Evolutionary conservation across 2,888 invertebrate genomes (phyloP).

Genomic region (Yponomeuta malinellus): DNA sequence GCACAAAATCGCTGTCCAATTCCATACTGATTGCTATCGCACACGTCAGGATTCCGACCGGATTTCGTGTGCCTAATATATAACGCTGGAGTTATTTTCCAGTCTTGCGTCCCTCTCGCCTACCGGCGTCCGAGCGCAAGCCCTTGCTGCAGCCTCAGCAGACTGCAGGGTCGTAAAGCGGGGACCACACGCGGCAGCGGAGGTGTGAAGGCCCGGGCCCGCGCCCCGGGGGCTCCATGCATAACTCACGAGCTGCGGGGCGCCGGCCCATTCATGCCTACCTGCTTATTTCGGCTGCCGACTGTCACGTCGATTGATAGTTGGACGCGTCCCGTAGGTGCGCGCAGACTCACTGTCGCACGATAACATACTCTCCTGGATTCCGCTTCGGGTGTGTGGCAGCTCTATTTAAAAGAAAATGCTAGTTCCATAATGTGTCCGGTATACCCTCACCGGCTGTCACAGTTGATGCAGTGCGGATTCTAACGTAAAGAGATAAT

Average conservation of each 20-base stretch:
- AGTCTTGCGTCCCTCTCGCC: neutral
- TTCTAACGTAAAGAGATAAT: no score
- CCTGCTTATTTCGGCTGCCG: slow-evolving; percentile 33
- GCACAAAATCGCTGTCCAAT: no score
- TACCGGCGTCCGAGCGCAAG: slow-evolving; percentile 1
- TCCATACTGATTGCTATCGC: no score
- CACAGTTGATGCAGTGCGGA: no score
- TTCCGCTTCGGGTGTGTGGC: no score
- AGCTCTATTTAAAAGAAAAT: no score
- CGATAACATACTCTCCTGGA: no score
- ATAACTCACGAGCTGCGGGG: slow-evolving; percentile 74
- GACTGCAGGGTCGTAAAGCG: slow-evolving; percentile 58
- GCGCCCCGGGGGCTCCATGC: slow-evolving; percentile 64
- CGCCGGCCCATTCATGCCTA: slow-evolving; percentile 70
- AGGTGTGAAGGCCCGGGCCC: slow-evolving; percentile 70
- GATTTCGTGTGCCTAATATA: no score
- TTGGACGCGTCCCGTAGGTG: neutral
- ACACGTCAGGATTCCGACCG: no score
- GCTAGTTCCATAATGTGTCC: no score
- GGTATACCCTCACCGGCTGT: no score
- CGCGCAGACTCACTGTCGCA: slow-evolving; percentile 4
- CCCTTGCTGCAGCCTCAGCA: slow-evolving; percentile 7
- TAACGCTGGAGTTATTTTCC: neutral
- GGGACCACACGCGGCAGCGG: slow-evolving; percentile 73
- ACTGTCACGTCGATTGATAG: slow-evolving; percentile 8